Evolutionary conservation across 2,888 invertebrate genomes (phyloP).

Genomic region (Drosophila austrosaltans): DNA sequence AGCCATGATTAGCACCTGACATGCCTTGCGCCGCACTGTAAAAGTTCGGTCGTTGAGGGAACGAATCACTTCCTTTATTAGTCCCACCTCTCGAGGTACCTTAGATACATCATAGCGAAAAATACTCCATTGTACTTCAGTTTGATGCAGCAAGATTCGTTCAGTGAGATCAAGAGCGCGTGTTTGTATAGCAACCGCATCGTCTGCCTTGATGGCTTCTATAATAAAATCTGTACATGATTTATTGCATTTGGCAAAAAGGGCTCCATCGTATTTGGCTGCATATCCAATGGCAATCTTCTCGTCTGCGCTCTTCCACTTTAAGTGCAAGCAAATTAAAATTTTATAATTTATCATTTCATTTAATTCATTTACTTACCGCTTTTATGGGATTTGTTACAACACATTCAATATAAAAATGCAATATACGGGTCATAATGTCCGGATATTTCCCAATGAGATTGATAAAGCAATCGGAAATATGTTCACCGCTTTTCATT

Average conservation of each 20-base stretch:
- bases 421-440: conserved; percentile 73
- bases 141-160: conserved; percentile 77
- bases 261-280: conserved; percentile 82
- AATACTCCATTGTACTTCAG: conserved; percentile 82
- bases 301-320: conserved; percentile 80
- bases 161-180: conserved; percentile 80
- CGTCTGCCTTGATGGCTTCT: conserved; percentile 78
- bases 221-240: conserved; percentile 79
- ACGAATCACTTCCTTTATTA: conserved; percentile 77
- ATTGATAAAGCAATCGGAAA: conserved; percentile 82
- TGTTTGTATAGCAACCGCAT: conserved; percentile 74
- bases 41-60: conserved; percentile 79
- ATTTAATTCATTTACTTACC: conserved; percentile 43
- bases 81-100: conserved; percentile 80
- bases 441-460: conserved; percentile 81
- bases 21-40: conserved; percentile 79
- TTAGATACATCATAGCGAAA: conserved; percentile 82
- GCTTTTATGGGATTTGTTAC: conserved; percentile 79
- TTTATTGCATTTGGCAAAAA: conserved; percentile 82
- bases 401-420: conserved; percentile 78
- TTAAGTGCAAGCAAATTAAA: background rate
- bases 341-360: background rate
- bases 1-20: conserved; percentile 77
- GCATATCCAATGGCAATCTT: conserved; percentile 81
- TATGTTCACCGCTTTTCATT: conserved; percentile 76